Base-by-base conservation (phyloP, 2,797 vertebrate species). In the Manis crassicaudata region DNA sequence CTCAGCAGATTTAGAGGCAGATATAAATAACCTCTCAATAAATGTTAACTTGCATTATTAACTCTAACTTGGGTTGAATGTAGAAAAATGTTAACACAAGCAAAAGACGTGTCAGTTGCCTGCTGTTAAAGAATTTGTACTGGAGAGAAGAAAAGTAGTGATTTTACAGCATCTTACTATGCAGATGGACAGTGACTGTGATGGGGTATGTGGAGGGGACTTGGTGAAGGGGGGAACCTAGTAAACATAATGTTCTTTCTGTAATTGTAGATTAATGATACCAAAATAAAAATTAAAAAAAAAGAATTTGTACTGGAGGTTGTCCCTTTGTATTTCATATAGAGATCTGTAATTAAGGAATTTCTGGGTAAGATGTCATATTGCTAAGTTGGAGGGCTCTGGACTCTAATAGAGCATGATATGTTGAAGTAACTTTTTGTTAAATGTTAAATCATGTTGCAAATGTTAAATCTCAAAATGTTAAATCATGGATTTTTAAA, bases 381-480 rank as follows among this genome's bases (percentile, higher is more conserved):
- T 50, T 79, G n/a, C 37, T 70, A 32, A 90, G 43, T 54, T 76
- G 29, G 37, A 35, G 37, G 46, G 29, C 56, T 40, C 23, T 56
- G 52, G 79, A 70, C 56, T 60, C 65, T 77, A 72, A 54, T 16
- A 81, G 54, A 87, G 9, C 65, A 83, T 43, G 56, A 46, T 35
- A 91, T 46, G 76, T n/a, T 75, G 63, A 82, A 79, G 27, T 29
- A 58, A 89, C 12, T 35, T 82, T 80, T 81, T 80, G 63, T 63
- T n/a, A 87, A 94, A 93, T 67, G 56, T 67, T 65, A 84, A 72
- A 82, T 67, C 27, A 46, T 11, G 40, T 63, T n/a, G 92, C 76
- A 87, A 94, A 93, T 67, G 56, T 67, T 65, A 84, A 72, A 82
- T 63, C 37, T 94, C 76, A 93, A 87, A 94, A 93, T 67, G 56